These are phyloP conservation scores for Dipodomys merriami DNA, from an alignment of 2,113 vertebrate species.

Conservation along the genomic window DNA sequence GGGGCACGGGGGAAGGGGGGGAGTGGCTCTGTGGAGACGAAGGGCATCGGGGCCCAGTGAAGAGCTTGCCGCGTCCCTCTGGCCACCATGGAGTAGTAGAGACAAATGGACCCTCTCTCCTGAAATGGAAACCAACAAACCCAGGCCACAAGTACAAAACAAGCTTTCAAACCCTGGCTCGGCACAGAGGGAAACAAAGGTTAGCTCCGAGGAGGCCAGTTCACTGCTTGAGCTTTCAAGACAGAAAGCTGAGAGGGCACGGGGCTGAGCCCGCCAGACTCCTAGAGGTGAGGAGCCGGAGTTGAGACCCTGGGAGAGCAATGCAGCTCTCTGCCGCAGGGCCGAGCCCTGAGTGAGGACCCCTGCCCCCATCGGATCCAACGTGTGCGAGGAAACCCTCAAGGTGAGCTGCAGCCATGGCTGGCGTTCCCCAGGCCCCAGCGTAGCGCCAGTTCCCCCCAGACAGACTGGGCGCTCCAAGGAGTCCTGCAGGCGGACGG, in stretches of 20 bases:
- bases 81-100: not conserved
- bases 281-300: not conserved
- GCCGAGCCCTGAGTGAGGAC: not conserved
- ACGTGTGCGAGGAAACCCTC: not conserved
- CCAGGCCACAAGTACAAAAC: accelerated
- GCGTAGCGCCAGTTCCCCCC: accelerated
- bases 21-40: accelerated
- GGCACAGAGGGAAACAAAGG: accelerated
- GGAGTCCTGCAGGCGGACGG: accelerated
- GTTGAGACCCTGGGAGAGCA: not conserved
- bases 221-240: no score
- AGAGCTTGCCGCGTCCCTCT: not conserved
- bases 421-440: accelerated
- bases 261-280: not conserved
- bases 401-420: accelerated
- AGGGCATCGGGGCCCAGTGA: accelerated
- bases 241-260: no score
- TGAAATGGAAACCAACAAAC: not conserved
- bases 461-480: accelerated
- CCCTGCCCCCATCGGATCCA: accelerated
- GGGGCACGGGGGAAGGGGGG: no score
- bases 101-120: no score
- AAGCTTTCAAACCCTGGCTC: accelerated
- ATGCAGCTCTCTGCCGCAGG: accelerated
- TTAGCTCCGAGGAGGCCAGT: accelerated